Evolutionary conservation across 2,888 invertebrate species (phyloP).

Genomic region (Lomographa bimaculata): DNA sequence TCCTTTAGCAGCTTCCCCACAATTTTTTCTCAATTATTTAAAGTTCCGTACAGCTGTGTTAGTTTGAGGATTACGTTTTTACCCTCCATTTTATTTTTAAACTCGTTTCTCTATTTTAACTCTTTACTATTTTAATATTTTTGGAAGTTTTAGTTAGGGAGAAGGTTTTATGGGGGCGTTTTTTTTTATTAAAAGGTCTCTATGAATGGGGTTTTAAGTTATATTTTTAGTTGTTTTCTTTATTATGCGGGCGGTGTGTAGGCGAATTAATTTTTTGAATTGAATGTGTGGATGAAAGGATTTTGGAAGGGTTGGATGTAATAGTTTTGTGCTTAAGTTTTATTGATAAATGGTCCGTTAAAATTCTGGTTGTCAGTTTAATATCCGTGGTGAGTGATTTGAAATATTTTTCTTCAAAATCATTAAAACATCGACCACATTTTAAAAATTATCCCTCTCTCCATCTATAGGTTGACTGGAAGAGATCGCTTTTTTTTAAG

Average conservation of each 20-base stretch:
- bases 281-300: slow-evolving; percentile 34
- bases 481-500: too few relatives aligned
- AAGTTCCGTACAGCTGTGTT: slow-evolving; percentile 75
- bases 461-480: too few relatives aligned
- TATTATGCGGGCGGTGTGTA: slow-evolving; percentile 64
- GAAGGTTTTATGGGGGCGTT: slow-evolving; percentile 65
- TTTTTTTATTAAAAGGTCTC: slow-evolving; percentile 44
- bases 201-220: slow-evolving; percentile 51
- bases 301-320: background rate
- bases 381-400: too few relatives aligned
- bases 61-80: slow-evolving; percentile 71
- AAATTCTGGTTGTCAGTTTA: too few relatives aligned
- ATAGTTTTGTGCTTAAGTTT: slow-evolving; percentile 20
- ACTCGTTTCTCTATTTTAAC: slow-evolving; percentile 79
- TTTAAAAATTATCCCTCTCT: too few relatives aligned
- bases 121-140: slow-evolving; percentile 83
- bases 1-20: too few relatives aligned
- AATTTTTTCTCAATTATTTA: too few relatives aligned
- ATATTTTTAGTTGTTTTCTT: slow-evolving; percentile 53
- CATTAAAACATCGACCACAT: too few relatives aligned
- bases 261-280: slow-evolving; percentile 57
- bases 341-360: slow-evolving; percentile 3
- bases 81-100: slow-evolving; percentile 80
- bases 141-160: slow-evolving; percentile 70
- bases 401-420: too few relatives aligned